Percentiles rank a stretch among this genome's conserved stretches.
Evolutionary conservation across 2,888 invertebrate genomes (phyloP).

Genomic region (Agrenia bidenticulata): DNA sequence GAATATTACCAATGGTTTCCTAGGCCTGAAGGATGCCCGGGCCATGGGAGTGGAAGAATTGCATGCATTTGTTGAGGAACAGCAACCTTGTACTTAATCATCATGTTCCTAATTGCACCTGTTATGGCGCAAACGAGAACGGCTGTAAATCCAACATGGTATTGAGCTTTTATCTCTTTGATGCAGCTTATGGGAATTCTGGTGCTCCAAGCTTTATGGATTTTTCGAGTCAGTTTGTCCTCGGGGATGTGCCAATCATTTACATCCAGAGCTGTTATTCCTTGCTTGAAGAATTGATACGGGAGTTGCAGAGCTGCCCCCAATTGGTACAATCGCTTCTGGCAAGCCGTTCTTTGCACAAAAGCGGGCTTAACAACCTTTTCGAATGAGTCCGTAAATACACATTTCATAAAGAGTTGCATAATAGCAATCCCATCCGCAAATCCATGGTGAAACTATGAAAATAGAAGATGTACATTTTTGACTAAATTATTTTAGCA

Average conservation of each 20-base stretch:
- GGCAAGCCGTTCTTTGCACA: slow-evolving; percentile 33
- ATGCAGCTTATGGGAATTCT: slow-evolving; percentile 42
- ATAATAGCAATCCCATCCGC: slow-evolving; percentile 47
- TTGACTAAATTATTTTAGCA: too few relatives aligned
- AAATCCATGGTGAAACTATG: slow-evolving; percentile 43
- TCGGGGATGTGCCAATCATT: slow-evolving; percentile 51
- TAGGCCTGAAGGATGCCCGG: slow-evolving; percentile 47
- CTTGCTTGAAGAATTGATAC: slow-evolving; percentile 50
- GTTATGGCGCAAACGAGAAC: slow-evolving; percentile 46
- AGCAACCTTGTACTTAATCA: slow-evolving; percentile 43
- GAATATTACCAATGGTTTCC: slow-evolving; percentile 52
- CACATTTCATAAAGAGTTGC: slow-evolving; percentile 48
- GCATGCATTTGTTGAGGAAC: slow-evolving; percentile 49
- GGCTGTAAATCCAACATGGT: slow-evolving; percentile 48
- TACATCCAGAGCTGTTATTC: slow-evolving; percentile 39
- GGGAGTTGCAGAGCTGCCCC: slow-evolving; percentile 44
- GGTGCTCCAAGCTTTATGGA: slow-evolving; percentile 46
- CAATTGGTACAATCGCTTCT: slow-evolving; percentile 34
- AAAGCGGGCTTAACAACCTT: slow-evolving; percentile 43
- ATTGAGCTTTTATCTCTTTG: slow-evolving; percentile 41
- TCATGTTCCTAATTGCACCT: slow-evolving; percentile 46
- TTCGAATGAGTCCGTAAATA: slow-evolving; percentile 44
- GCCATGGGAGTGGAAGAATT: slow-evolving; percentile 50
- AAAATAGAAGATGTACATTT: too few relatives aligned
- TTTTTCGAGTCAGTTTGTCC: slow-evolving; percentile 38